phyloP scores from a whole-genome alignment of 2,888 invertebrate species.

The Stratiomys singularior region DNA sequence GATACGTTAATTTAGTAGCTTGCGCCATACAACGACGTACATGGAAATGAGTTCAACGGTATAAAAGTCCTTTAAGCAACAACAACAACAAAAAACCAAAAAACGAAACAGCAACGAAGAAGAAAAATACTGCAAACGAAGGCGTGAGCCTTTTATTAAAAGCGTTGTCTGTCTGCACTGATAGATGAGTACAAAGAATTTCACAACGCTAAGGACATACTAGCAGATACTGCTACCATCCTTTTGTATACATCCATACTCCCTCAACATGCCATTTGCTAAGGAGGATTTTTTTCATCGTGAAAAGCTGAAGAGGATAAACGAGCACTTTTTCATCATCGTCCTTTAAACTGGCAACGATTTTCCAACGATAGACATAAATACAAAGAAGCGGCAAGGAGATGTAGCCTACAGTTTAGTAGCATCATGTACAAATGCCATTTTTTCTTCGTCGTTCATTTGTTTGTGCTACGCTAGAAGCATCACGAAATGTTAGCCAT shows the following conservation, averaged over 20 bases:
- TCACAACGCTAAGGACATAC: slow-evolving; percentile 19
- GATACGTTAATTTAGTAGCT: no score
- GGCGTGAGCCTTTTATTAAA: slow-evolving; percentile 48
- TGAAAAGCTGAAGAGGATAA: slow-evolving; percentile 46
- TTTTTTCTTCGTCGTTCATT: slow-evolving; percentile 36
- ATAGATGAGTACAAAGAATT: slow-evolving; percentile 52
- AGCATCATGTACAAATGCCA: slow-evolving; percentile 36
- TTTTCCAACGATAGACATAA: slow-evolving; percentile 5
- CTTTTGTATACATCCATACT: slow-evolving; percentile 29
- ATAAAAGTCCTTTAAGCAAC: no score
- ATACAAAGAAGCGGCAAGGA: background rate
- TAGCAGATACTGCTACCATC: slow-evolving; percentile 27
- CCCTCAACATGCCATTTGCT: background rate
- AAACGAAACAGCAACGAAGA: background rate
- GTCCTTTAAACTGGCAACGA: slow-evolving; percentile 17
- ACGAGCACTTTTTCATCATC: slow-evolving; percentile 32
- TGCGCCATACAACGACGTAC: no score
- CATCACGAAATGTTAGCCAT: slow-evolving; percentile 15
- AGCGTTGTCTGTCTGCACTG: slow-evolving; percentile 52
- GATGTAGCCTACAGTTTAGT: slow-evolving; percentile 14
- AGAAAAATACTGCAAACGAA: slow-evolving; percentile 45
- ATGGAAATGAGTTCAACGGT: no score
- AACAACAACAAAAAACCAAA: no score
- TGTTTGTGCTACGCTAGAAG: background rate
- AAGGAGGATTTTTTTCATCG: slow-evolving; percentile 12